Evolutionary conservation across 2,797 vertebrate genomes (phyloP), one percentile per base, ranked within the genome.

Genomic region (Sebastes melanostomus): DNA sequence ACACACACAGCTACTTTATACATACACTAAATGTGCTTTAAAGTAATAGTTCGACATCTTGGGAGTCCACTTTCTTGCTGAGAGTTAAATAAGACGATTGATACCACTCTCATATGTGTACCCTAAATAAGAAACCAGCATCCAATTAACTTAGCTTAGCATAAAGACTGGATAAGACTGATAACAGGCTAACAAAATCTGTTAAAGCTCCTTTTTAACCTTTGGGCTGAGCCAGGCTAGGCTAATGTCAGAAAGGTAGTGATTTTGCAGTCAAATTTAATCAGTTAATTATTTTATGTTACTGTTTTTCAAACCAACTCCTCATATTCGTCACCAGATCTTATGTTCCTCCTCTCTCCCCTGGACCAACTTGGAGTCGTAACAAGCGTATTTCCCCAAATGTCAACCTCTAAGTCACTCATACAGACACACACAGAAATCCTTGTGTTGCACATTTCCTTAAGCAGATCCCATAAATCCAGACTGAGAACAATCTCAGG

Each of bases 401-500:
- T 74, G 59, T 80, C 3, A 11, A 63, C 74, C 66, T 91, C 84
- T 54, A 66, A 72, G 60, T 77, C 75, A 76, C 63, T 70, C 32
- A 70, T 25, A 59, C 76, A 83, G 55, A 85, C 73, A 81, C 34
- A 58, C 32, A 72, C 6, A 90, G 56, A 93, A 84, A 90, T 91
- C 89, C 84, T 82, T 83, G 56, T 91, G 73, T 73, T 85, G 83
- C 84, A 90, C 80, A 72, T 94, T 95, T 95, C 93, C 94, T 95
- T 87, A 61, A 87, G 88, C 89, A 89, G 81, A 83, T 92, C 91
- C 88, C 91, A 96, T 96, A 95, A 96, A 96, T 96, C 93, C 88
- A 86, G 62, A 52, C 50, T 8, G 77, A 92, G 94, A 95, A 96
- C 95, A 96, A 96, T 96, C 91, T 88, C 90, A 96, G 96, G 95